Evolutionary conservation across 1,140 invertebrate species (phyloP).

Genomic region (Sminthurides bifidus): DNA sequence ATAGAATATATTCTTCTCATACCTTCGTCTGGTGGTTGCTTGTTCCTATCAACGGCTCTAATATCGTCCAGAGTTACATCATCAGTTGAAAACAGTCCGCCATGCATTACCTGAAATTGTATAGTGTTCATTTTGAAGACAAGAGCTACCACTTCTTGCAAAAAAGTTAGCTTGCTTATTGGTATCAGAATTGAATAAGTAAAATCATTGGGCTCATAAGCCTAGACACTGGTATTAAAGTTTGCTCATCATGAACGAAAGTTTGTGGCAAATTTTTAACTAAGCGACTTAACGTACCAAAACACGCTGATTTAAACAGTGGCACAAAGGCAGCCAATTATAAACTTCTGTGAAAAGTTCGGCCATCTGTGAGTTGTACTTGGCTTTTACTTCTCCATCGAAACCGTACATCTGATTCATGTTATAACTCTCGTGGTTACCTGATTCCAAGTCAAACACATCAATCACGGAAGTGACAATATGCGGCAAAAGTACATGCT

Average conservation of each 20-base stretch:
- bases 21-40: constrained; percentile 94
- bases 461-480: background rate
- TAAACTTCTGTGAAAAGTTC: constrained; percentile 97
- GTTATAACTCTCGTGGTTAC: constrained; percentile 92
- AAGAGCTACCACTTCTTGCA: background rate
- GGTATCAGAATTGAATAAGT: background rate
- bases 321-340: constrained; percentile 90
- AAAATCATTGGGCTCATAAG: background rate
- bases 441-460: constrained; percentile 40
- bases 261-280: background rate
- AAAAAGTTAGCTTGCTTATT: background rate
- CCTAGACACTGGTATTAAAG: constrained; percentile 2
- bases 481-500: too few species aligned
- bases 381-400: constrained; percentile 73
- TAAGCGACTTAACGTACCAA: constrained; percentile 49
- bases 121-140: too few species aligned
- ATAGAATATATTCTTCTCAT: constrained; percentile 12
- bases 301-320: constrained; percentile 85
- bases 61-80: constrained; percentile 86
- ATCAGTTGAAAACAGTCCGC: constrained; percentile 80
- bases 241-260: background rate
- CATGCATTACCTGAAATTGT: constrained; percentile 68
- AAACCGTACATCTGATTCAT: constrained; percentile 71
- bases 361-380: constrained; percentile 87
- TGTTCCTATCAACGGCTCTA: constrained; percentile 70